Evolutionary conservation across 2,797 vertebrate species (phyloP), one percentile per base, ranked within the genome.

Genomic region (Brachymystax lenok): DNA sequence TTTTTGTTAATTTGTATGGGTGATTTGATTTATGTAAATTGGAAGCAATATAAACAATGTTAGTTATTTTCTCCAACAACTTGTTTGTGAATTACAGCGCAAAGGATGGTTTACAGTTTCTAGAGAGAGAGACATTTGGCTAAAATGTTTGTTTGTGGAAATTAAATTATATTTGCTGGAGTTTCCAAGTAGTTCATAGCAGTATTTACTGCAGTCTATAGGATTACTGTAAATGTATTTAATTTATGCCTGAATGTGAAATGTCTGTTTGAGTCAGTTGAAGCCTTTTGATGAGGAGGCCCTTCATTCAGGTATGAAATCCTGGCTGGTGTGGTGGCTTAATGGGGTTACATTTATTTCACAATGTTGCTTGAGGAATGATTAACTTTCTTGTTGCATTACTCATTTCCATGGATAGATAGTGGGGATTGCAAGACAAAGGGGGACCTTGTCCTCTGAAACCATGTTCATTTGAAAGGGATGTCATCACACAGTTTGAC

Each of bases 371-470:
- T 69, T 63, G 7, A 75, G 61, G 66, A 90, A 88, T 90, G 79
- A 90, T 88, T 90, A 90, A 90, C 88, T 74, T 28, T 64, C 51
- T 52, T 51, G 17, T 77, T 61, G 68, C 72, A 71, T 79, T 73
- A 73, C 75, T 74, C 33, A 74, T 51, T 71, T 75, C 68, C 71
- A 27, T 75, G 74, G 71, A 68, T 69, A 68, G 74, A 83, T 70
- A 52, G 75, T 72, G 61, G 64, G 59, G 54, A 64, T 35, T 46
- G 17, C 40, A 70, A 30, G 6, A 63, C 59, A 63, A 63, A 74
- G 59, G 74, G 51, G 84, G 83, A 86, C 89, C 78, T 90, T 91
- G 83, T 28, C 85, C 82, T 83, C 71, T 83, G 7, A 64, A 73
- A 68, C 71, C 51, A 50, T 24, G n/a, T 63, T 27, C 27, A 67